Evolutionary conservation across 2,113 vertebrate species (phyloP), one percentile per base, ranked within the genome.

Genomic region (human (Homo sapiens)): DNA sequence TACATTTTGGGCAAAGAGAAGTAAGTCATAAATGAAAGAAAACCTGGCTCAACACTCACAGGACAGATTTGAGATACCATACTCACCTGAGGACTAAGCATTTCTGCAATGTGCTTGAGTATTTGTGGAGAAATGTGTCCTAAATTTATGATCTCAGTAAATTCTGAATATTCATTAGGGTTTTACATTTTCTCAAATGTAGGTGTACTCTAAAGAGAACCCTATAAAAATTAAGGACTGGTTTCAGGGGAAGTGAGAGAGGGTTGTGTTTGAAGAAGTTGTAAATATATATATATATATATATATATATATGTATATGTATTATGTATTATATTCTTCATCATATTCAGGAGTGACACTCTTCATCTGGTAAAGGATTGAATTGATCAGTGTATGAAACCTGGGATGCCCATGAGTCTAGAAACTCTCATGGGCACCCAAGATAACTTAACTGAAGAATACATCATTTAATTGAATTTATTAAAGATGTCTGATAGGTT

Each of bases 391-490:
- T 55, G 13, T 52, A 43, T 92, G 57, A 92, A 40, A 25, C 23
- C 13, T 80, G 57, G 66, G 17, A 25, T 59, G 25, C 5, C 61
- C 13, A 8, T 32, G 43, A 79, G n/a, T 72, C 80, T 80, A 48
- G 55, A 48, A 91, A 64, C 35, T 18, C 40, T 83, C 35, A 23
- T 81, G 70, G 40, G 18, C 9, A 61, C 18, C 16, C 23, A 48
- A 94, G 55, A 84, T 89, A 90, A 78, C 8, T 70, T 92, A 80
- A 80, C 17, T 59, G 64, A 86, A 97, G 17, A 9, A 70, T 61
- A 76, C 11, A 59, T 7, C n/a, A 55, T 79, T 97, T 59, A 81
- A 76, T 35, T 85, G 88, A 93, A 76, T 61, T 55, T 87, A 79
- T 84, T 40, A 76, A 91, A 88, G n/a, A 45, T 81, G 12, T 68